Evolutionary conservation across 2,113 vertebrate species (phyloP).

Genomic region (Python bivittatus): DNA sequence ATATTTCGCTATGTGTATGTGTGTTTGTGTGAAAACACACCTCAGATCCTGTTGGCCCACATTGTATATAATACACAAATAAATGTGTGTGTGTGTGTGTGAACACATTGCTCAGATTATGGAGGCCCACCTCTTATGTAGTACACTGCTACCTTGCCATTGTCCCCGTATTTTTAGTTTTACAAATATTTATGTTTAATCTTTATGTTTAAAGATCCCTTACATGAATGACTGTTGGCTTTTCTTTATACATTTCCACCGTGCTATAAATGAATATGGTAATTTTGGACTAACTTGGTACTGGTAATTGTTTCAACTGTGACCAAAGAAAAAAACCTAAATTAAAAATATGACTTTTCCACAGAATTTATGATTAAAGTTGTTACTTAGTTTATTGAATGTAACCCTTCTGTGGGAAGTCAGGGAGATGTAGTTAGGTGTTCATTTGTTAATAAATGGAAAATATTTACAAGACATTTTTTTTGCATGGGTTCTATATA

Average conservation of each 20-base stretch:
- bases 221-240: background rate
- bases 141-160: constrained; percentile 1
- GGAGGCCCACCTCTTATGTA: background rate
- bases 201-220: background rate
- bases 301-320: background rate
- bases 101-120: background rate
- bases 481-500: background rate
- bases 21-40: background rate
- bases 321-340: background rate
- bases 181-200: constrained; percentile 13
- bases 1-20: constrained; percentile 21
- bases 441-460: background rate
- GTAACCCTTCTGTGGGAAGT: no score
- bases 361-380: background rate
- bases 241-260: background rate
- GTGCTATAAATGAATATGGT: background rate
- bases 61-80: constrained; percentile 34
- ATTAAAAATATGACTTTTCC: background rate
- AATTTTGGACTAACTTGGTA: background rate
- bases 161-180: background rate
- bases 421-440: background rate
- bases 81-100: background rate
- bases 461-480: background rate
- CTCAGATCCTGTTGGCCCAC: background rate
- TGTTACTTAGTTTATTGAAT: background rate